A percentile compares a stretch with the other conserved stretches of the same genome.
Evolutionary conservation across 2,113 vertebrate species (phyloP).

Genomic region (Equus quagga): DNA sequence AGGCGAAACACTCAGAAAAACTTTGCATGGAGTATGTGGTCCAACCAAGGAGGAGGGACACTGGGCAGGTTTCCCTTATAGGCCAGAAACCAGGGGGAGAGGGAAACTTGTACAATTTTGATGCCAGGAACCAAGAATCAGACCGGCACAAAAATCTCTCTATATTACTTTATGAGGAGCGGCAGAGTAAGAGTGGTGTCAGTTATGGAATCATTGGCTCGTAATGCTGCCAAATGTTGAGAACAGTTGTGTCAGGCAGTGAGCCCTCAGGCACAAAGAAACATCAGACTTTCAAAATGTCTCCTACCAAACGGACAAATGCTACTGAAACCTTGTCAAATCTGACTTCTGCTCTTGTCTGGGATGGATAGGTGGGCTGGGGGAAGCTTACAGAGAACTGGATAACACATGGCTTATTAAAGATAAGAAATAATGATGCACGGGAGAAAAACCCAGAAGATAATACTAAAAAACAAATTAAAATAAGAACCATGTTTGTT

Average conservation of each 20-base stretch:
- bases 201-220: not conserved
- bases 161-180: not conserved
- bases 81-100: not conserved
- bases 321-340: not conserved
- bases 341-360: not conserved
- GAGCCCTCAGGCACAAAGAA: not conserved
- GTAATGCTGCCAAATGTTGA: not conserved
- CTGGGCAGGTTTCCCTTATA: not conserved
- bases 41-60: not conserved
- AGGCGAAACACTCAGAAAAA: not conserved
- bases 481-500: not conserved
- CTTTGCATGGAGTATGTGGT: not conserved
- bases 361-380: not conserved
- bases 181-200: fast-evolving
- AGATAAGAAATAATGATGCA: not conserved
- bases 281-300: not conserved
- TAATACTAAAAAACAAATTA: not conserved
- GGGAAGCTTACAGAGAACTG: not conserved
- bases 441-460: not conserved
- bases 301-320: not conserved
- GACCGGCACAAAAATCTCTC: not conserved
- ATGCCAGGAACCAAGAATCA: not conserved
- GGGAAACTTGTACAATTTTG: fast-evolving
- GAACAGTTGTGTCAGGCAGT: not conserved
- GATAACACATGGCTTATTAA: not conserved